These are phyloP conservation scores for Chaunax sp. DNA, from an alignment of 2,797 vertebrate species.

Conservation along the genomic window DNA sequence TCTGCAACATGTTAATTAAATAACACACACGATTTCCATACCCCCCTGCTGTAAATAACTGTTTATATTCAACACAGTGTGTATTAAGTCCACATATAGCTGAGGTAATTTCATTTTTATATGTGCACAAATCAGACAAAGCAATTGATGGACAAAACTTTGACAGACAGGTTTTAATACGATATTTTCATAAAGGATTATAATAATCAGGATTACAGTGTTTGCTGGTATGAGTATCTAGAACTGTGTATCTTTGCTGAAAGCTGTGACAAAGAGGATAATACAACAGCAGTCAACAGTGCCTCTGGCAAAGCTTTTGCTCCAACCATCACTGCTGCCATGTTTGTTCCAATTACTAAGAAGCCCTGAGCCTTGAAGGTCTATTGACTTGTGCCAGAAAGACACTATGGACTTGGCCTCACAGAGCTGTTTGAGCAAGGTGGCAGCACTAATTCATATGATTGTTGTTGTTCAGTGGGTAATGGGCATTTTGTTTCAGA, in stretches of 20 bases:
- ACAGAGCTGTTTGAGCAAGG: conserved; percentile 67
- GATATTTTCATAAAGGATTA: conserved; percentile 64
- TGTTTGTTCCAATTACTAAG: conserved; percentile 91
- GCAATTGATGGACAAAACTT: conserved; percentile 49
- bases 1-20: conserved; percentile 41
- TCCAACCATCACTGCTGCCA: conserved; percentile 78
- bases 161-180: conserved; percentile 42
- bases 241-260: conserved; percentile 58
- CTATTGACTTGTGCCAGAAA: conserved; percentile 85
- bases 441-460: conserved; percentile 70
- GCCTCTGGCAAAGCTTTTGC: conserved; percentile 75
- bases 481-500: conserved; percentile 51
- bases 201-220: conserved; percentile 59
- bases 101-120: conserved; percentile 3
- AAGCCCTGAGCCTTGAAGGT: conserved; percentile 88
- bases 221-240: conserved; percentile 48
- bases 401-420: conserved; percentile 72
- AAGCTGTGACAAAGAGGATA: conserved; percentile 72
- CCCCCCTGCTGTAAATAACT: neutral
- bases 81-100: neutral
- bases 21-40: conserved; percentile 22
- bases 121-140: conserved; percentile 20
- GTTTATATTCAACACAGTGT: conserved; percentile 7
- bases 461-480: conserved; percentile 49
- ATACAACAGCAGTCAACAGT: conserved; percentile 62